Percentiles rank a stretch among this genome's conserved stretches.
These are phyloP conservation scores for Protula sp. DNA, from an alignment of 2,888 invertebrate genomes.

Conservation along the genomic window DNA sequence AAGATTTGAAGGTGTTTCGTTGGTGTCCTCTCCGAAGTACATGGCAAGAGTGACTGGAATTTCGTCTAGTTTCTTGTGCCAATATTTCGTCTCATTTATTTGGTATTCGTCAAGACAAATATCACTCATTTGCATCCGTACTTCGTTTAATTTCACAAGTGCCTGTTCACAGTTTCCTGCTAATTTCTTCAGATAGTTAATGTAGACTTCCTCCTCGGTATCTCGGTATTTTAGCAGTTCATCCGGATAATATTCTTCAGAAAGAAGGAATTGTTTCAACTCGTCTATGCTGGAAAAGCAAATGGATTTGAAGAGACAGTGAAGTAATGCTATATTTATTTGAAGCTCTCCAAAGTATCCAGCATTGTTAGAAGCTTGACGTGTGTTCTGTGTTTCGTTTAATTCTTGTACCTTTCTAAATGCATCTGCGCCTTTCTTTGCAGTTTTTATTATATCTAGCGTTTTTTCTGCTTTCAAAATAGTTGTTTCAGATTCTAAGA, in stretches of 20 bases:
- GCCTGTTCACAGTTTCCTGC: neutral
- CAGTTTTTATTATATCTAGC: constrained; percentile 10
- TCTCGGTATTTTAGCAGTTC: neutral
- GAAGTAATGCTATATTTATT: constrained; percentile 17
- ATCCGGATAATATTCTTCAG: constrained; percentile 12
- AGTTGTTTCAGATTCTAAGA: constrained; percentile 11
- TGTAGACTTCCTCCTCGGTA: neutral
- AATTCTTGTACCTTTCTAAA: constrained; percentile 24
- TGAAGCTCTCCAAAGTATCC: constrained; percentile 31
- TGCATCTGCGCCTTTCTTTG: constrained; percentile 9
- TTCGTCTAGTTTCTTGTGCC: constrained; percentile 15
- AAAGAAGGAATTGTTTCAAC: constrained; percentile 11
- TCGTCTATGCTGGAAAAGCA: neutral
- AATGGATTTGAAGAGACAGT: neutral
- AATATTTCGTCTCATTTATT: neutral
- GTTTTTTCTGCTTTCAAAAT: constrained; percentile 15
- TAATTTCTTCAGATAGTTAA: neutral
- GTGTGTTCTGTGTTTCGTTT: constrained; percentile 12
- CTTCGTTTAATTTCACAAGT: constrained; percentile 3
- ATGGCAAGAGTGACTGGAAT: constrained; percentile 25
- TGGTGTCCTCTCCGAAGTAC: constrained; percentile 28
- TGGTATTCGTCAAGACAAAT: constrained; percentile 7
- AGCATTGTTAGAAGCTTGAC: constrained; percentile 11
- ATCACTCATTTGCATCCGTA: constrained; percentile 8
- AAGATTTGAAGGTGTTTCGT: constrained; percentile 21